These are phyloP conservation scores for Deroplatys truncata DNA, from an alignment of 2,888 invertebrate species.

Conservation along the genomic window DNA sequence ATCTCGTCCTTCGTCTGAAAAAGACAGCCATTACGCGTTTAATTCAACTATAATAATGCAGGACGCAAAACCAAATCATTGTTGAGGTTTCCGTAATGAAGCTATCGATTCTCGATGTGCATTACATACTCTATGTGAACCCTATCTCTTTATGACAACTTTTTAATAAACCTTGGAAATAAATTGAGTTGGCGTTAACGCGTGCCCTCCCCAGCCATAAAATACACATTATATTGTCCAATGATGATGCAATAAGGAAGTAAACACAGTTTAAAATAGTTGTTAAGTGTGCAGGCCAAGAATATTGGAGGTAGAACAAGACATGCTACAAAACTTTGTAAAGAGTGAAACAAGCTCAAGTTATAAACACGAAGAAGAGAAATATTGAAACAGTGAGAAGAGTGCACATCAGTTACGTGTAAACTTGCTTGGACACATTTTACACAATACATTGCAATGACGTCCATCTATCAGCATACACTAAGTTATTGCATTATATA, in stretches of 20 bases:
- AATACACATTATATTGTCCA: too few relatives aligned
- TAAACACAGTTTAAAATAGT: too few relatives aligned
- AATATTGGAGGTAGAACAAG: background rate
- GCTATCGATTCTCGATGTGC: background rate
- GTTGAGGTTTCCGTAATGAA: background rate
- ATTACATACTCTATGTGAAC: too few relatives aligned
- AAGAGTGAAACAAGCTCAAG: slow-evolving; percentile 7
- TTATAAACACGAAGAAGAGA: slow-evolving; percentile 19
- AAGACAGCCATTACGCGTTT: background rate
- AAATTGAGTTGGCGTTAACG: too few relatives aligned
- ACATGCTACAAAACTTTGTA: background rate
- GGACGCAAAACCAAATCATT: background rate
- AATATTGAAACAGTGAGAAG: background rate
- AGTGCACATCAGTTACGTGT: background rate
- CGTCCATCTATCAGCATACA: background rate
- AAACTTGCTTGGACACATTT: background rate
- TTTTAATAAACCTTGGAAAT: too few relatives aligned
- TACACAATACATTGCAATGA: background rate
- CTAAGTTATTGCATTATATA: too few relatives aligned
- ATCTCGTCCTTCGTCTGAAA: background rate
- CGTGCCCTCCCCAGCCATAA: too few relatives aligned
- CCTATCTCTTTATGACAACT: too few relatives aligned
- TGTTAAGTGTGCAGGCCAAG: too few relatives aligned
- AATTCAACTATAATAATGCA: background rate
- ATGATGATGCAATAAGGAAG: too few relatives aligned